Conservation (phyloP, 1,140 invertebrate species). For the Drosophila subobscura region DNA sequence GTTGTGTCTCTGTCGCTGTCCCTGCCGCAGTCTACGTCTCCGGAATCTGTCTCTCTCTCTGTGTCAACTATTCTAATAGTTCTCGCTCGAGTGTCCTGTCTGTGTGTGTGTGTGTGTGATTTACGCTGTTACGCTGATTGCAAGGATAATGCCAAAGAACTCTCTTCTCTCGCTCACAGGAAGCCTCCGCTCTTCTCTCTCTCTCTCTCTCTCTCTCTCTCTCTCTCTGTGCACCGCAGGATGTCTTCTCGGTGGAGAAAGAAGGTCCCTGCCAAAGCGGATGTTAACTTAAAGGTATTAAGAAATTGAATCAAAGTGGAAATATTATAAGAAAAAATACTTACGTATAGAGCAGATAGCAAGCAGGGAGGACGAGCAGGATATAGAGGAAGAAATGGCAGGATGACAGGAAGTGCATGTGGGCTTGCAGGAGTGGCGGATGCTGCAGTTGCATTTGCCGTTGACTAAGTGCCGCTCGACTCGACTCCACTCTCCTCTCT, state of each 20-base stretch:
- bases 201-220: no score
- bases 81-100: conserved; percentile 24
- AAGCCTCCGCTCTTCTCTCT: no score
- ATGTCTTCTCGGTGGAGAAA: conserved; percentile 32
- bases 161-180: conserved; percentile 5
- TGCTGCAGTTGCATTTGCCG: conserved; percentile 60
- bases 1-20: conserved; percentile 26
- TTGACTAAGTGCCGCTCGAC: conserved; percentile 68
- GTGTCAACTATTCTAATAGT: conserved; percentile 64
- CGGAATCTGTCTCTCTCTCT: neutral
- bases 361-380: conserved; percentile 2
- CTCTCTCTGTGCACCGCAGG: conserved; percentile 4
- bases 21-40: neutral
- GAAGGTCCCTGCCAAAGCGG: conserved; percentile 69
- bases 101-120: conserved; percentile 58
- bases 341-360: neutral
- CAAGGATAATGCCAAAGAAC: conserved; percentile 69
- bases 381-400: neutral
- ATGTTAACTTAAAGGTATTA: conserved; percentile 82
- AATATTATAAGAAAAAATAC: conserved; percentile 64
- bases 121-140: conserved; percentile 77
- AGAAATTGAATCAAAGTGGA: conserved; percentile 80
- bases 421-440: conserved; percentile 22
- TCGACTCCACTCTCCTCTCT: conserved; percentile 22
- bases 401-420: neutral